phyloP scores from a whole-genome alignment of 2,113 vertebrate species.

The Halichoeres trimaculatus region DNA sequence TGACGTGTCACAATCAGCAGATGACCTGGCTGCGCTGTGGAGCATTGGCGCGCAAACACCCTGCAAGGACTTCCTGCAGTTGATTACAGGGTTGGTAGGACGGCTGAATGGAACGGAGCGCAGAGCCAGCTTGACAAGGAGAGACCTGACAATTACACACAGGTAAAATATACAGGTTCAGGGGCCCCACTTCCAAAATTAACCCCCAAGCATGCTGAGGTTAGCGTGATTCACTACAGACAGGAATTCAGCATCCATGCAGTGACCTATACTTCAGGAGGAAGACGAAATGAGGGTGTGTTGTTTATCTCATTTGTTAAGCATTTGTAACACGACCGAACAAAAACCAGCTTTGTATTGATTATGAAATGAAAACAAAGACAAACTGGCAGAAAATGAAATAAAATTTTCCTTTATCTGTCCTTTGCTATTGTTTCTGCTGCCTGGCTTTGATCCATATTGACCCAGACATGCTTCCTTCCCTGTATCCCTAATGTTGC shows the following conservation, averaged over 20 bases:
- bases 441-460: conserved; percentile 14
- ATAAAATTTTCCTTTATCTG: not conserved
- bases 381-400: not conserved
- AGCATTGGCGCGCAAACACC: conserved; percentile 49
- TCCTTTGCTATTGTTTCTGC: conserved; percentile 9
- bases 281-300: not conserved
- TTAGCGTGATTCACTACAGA: conserved; percentile 39
- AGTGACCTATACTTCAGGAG: not conserved
- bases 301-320: not conserved
- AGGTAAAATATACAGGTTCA: conserved; percentile 65
- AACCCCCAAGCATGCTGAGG: conserved; percentile 12
- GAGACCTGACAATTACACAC: conserved; percentile 76
- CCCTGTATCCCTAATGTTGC: not conserved
- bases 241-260: conserved; percentile 9
- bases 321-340: not conserved
- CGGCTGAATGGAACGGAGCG: conserved; percentile 58
- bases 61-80: conserved; percentile 72
- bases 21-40: conserved; percentile 55
- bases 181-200: conserved; percentile 59
- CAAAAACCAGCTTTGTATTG: not conserved
- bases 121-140: conserved; percentile 51
- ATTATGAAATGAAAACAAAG: not conserved
- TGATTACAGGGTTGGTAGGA: conserved; percentile 78
- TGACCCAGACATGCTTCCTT: conserved; percentile 1
- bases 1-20: conserved; percentile 60